Conservation (phyloP, 2,113 vertebrate species). For the Chitala chitala region DNA sequence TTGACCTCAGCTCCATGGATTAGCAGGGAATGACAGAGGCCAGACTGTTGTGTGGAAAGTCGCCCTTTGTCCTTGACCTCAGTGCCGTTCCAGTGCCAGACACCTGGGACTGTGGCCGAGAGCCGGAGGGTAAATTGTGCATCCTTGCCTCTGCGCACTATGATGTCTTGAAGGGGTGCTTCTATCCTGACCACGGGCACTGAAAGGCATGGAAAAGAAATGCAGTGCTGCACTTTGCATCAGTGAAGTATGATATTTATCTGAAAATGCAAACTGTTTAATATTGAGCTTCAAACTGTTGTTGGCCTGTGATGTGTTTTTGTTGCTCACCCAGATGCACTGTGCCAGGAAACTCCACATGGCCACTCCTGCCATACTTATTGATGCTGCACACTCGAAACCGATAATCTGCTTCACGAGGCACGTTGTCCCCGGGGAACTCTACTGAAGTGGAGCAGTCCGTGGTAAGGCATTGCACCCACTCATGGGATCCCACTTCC, state of each 20-base stretch:
- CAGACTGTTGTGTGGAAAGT: constrained; percentile 47
- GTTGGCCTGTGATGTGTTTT: not conserved
- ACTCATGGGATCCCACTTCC: constrained; percentile 71
- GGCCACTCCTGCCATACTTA: constrained; percentile 75
- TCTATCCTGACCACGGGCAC: constrained; percentile 73
- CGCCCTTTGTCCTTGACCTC: constrained; percentile 57
- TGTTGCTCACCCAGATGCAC: constrained; percentile 74
- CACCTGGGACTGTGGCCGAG: constrained; percentile 65
- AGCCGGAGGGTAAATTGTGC: constrained; percentile 73
- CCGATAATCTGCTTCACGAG: constrained; percentile 72
- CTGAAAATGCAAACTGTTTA: not conserved
- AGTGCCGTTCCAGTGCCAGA: constrained; percentile 75
- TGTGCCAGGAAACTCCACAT: constrained; percentile 74
- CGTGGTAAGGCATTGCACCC: constrained; percentile 79
- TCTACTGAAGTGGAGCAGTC: constrained; percentile 67
- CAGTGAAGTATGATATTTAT: not conserved
- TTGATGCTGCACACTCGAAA: constrained; percentile 80
- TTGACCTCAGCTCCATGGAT: constrained; percentile 45
- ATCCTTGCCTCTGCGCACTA: constrained; percentile 64
- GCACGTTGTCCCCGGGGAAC: constrained; percentile 68
- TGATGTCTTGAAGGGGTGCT: constrained; percentile 51
- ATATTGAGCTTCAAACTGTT: not conserved
- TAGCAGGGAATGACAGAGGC: constrained; percentile 62
- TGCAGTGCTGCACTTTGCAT: too few species aligned
- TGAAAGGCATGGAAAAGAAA: constrained; percentile 40